Percentiles rank a stretch among this genome's conserved stretches.
phyloP scores from a whole-genome alignment of 2,113 vertebrate genomes.

The Xiphophorus hellerii region DNA sequence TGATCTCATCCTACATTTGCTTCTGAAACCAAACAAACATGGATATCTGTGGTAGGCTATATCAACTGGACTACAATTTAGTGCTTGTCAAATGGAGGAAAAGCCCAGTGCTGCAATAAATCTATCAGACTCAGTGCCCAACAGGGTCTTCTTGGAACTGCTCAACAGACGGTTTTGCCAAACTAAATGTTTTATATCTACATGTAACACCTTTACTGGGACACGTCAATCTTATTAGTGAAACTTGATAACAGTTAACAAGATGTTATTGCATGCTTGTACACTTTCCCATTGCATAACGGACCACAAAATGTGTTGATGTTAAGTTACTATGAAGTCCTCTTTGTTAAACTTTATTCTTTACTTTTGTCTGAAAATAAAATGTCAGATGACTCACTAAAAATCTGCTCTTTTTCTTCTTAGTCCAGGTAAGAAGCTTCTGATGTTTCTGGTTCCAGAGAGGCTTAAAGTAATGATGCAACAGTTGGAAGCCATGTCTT shows the following conservation, averaged over 20 bases:
- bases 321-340: too few species aligned
- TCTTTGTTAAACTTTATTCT: too few species aligned
- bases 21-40: constrained; percentile 59
- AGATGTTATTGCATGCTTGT: background rate
- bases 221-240: constrained; percentile 22
- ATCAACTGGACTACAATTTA: constrained; percentile 17
- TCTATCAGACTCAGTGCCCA: constrained; percentile 20
- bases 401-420: too few species aligned
- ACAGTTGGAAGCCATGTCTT: too few species aligned
- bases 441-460: too few species aligned
- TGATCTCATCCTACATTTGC: constrained; percentile 59
- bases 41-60: constrained; percentile 46
- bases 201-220: constrained; percentile 36
- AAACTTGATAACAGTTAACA: constrained; percentile 30
- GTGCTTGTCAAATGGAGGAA: constrained; percentile 16
- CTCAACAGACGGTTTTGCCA: constrained; percentile 30
- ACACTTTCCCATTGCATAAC: too few species aligned
- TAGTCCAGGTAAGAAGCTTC: too few species aligned
- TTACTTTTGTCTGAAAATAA: too few species aligned
- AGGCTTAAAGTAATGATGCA: too few species aligned
- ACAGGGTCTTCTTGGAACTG: constrained; percentile 31
- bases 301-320: too few species aligned
- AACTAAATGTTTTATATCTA: constrained; percentile 44
- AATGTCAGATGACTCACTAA: too few species aligned
- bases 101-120: constrained; percentile 40